phyloP scores from a whole-genome alignment of 2,888 invertebrate species.

The Himalopsyche anomala region DNA sequence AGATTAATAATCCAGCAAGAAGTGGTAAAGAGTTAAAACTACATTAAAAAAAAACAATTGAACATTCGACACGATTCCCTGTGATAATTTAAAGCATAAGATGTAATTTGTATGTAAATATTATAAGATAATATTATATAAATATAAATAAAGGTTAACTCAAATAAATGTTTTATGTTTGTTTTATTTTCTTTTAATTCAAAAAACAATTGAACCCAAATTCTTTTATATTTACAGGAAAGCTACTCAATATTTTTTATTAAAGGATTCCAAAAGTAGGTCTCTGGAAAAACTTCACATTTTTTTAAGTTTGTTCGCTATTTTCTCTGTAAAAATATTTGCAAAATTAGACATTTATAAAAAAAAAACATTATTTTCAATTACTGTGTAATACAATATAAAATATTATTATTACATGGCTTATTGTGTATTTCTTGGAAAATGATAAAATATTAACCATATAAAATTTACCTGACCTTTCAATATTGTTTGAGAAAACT shows the following conservation, averaged over 20 bases:
- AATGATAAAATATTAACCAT: too few species aligned
- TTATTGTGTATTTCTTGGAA: too few species aligned
- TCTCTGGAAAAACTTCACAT: background rate
- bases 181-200: background rate
- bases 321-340: too few species aligned
- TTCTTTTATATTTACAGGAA: background rate
- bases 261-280: background rate
- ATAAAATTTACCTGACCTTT: too few species aligned
- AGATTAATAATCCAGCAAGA: background rate
- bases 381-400: too few species aligned
- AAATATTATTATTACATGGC: too few species aligned
- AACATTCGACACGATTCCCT: constrained; percentile 64
- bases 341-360: too few species aligned
- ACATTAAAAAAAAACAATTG: constrained; percentile 27
- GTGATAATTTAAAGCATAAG: constrained; percentile 64
- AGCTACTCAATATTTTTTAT: background rate
- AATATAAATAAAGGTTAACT: constrained; percentile 33
- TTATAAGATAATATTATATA: constrained; percentile 51
- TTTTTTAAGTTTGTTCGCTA: too few species aligned
- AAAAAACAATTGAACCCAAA: background rate
- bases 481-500: too few species aligned
- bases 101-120: constrained; percentile 64
- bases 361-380: too few species aligned
- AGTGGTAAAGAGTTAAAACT: constrained; percentile 22
- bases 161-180: constrained; percentile 17